Base-by-base conservation (phyloP, 2,797 vertebrate genomes). In the Tiaroga cobitis region DNA sequence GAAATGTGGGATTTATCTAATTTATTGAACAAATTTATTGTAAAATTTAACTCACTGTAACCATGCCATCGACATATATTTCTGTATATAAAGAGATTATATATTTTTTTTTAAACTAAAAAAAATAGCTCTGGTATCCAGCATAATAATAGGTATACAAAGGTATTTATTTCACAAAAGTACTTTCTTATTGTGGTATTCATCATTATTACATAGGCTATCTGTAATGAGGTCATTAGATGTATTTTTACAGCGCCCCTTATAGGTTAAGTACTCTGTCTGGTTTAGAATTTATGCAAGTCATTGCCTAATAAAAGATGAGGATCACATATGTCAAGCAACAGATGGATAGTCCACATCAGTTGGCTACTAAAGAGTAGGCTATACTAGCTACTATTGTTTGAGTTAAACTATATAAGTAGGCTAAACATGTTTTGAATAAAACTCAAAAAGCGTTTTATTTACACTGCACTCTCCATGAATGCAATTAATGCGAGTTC, bases 251-350 rank as follows among this genome's bases (percentile, higher is more conserved):
- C 6, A 34, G 26, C 21, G 29, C 24, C 41, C 56, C 82, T 85
- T 73, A 85, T 72, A 51, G 37, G 67, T 82, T 68, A 88, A 88
- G 43, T 74, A 73, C 26, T 54, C 79, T 85, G 84, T 85, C 61
- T 85, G 84, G 74, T 72, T 59, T 68, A 18, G 32, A 46, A 39
- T 85, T 24, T 43, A 85, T 73, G 59, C 56, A 83, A 75, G 80
- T 74, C 84, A 82, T 61, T 16, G 80, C 74, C 54, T 79, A 72
- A 74, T 85, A 29, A 83, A 81, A 34, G 49, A 80, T 26, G 26
- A 68, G 59, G 26, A 37, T 61, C 32, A 59, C 75, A 80, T 68
- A 70, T 85, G 80, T 69, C n/a, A 65, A 75, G 39, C 34, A 78
- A 72, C 86, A 87, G 86, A 87, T 87, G 86, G 86, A 51, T 29